Base-by-base conservation (phyloP, 1,140 invertebrate species). In the Drosophila guanche region DNA sequence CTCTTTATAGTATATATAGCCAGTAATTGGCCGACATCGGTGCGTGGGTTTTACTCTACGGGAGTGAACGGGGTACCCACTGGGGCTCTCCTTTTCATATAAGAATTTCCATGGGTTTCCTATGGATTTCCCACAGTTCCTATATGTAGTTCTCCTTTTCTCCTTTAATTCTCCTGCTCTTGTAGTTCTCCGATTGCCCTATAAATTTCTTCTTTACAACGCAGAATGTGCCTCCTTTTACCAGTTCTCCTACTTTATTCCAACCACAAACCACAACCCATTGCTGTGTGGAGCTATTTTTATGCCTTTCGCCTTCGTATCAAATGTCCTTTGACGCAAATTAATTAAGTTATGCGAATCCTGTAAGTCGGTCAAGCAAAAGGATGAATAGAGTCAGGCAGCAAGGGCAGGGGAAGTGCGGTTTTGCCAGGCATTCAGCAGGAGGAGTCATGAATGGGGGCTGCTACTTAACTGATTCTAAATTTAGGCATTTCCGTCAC, bases 261-360 rank as follows among this genome's bases (percentile, higher is more conserved):
- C 10, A 10, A 12, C 10, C 33, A 37, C 33, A 37, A 10, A 37
- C 33, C 33, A 4, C 33, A 37, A 2, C 10, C 10, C 33, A 37
- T 37, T 37, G 33, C 10, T 10, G 8, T 10, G 10, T 6, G 14
- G 42, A 8, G 60, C 58, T 76, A 72, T 84, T 84, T 84, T 79
- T 68, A 70, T 72, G 62, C 48, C 73, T 56, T 51, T 60, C 54
- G 40, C 76, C 68, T 76, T 86, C 51, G 71, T 88, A 88, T 86
- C 59, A 52, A 86, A 88, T 86, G 83, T 86, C 81, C 81, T 88
- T 67, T 86, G 78, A 86, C 81, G 78, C 46, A 81, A 83, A 88
- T 86, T 86, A 86, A 86, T 86, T 86, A 88, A 75, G 76, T 83
- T 88, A 75, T 86, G 57, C 67, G 65, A 80, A 72, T 76, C 55